Evolutionary conservation across 2,888 invertebrate species (phyloP).

Genomic region (Calameuta filiformis): DNA sequence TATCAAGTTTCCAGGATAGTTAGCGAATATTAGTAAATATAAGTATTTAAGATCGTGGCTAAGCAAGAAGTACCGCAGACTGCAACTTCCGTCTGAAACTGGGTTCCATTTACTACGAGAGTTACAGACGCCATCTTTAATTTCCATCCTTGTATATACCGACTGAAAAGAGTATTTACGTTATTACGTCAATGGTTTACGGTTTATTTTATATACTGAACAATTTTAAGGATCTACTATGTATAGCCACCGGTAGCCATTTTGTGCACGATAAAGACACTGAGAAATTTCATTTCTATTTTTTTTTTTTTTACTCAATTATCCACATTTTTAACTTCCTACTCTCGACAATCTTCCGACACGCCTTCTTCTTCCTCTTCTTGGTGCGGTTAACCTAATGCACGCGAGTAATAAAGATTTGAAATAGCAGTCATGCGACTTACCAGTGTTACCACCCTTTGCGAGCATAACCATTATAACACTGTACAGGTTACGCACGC

Average conservation of each 20-base stretch:
- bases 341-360: neutral
- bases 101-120: neutral
- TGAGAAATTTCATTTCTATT: neutral
- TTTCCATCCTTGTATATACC: neutral
- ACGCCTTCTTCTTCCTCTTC: neutral
- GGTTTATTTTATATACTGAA: neutral
- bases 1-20: slow-evolving; percentile 10
- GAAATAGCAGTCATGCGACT: neutral
- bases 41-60: slow-evolving; percentile 11
- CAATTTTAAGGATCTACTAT: neutral
- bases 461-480: neutral
- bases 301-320: neutral
- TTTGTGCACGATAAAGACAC: neutral
- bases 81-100: slow-evolving; percentile 10
- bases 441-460: neutral
- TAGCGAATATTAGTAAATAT: slow-evolving; percentile 10
- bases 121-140: neutral
- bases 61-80: slow-evolving; percentile 4
- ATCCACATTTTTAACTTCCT: neutral
- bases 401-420: neutral
- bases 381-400: neutral
- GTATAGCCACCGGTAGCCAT: neutral
- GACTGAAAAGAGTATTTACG: neutral
- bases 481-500: neutral
- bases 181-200: neutral